These are phyloP conservation scores for Gymnoscopelus braueri DNA, from an alignment of 2,797 vertebrate species.

Conservation along the genomic window DNA sequence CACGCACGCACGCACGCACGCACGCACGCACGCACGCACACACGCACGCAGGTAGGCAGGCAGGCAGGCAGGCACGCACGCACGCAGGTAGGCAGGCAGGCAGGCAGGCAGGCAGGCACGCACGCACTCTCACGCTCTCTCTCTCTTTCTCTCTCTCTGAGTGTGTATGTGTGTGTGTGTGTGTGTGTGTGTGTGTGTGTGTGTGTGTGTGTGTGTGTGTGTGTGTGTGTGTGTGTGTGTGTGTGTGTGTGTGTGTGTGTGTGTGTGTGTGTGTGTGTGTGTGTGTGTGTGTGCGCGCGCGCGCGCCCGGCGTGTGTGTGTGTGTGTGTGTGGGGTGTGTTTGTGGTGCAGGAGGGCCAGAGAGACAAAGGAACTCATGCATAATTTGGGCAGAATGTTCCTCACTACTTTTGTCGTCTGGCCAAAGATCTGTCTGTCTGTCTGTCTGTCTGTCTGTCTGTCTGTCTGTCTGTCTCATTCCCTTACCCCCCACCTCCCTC, in stretches of 20 bases:
- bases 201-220: conserved; percentile 25
- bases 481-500: no score
- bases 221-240: conserved; percentile 21
- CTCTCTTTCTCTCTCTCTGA: no score
- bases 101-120: neutral
- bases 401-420: conserved; percentile 46
- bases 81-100: no score
- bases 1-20: neutral
- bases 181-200: conserved; percentile 7
- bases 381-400: conserved; percentile 49
- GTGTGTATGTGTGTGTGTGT: conserved; percentile 17
- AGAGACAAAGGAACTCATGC: conserved; percentile 61
- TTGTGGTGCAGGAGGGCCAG: conserved; percentile 30
- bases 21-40: neutral
- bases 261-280: conserved; percentile 5
- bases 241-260: conserved; percentile 13
- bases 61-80: no score
- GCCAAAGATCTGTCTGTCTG: conserved; percentile 16
- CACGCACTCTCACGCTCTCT: neutral
- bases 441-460: neutral
- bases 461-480: neutral
- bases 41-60: neutral
- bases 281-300: neutral
- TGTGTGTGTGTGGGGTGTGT: conserved; percentile 11
- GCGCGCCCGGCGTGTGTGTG: neutral